Percentiles rank a stretch among this genome's conserved stretches.
phyloP scores from a whole-genome alignment of 1,140 invertebrate genomes.

The Bursaphelenchus mucronatus region DNA sequence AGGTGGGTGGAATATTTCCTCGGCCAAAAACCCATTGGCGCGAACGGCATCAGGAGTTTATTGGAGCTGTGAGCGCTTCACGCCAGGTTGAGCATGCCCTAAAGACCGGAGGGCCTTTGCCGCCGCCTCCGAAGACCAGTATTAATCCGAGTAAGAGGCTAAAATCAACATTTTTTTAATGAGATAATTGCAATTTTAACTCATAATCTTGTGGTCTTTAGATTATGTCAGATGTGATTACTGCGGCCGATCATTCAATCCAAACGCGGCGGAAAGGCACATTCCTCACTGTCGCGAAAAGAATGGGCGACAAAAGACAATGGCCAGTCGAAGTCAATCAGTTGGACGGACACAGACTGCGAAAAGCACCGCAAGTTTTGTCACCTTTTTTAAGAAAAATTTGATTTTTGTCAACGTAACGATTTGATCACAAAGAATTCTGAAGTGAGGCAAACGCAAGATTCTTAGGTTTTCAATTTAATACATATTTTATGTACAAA shows the following conservation, averaged over 20 bases:
- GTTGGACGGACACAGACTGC: conserved; percentile 2
- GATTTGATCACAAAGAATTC: background rate
- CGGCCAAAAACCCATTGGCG: conserved; percentile 76
- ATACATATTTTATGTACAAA: too few species aligned
- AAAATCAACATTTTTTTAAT: too few species aligned
- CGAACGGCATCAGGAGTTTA: conserved; percentile 85
- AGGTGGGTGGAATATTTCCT: conserved; percentile 27
- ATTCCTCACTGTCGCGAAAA: conserved; percentile 79
- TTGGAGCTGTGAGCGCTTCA: conserved; percentile 78
- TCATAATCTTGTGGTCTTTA: conserved; percentile 61
- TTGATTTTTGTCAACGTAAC: background rate
- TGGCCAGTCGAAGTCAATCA: conserved; percentile 16
- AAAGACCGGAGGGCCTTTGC: conserved; percentile 62
- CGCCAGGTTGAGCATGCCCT: conserved; percentile 77
- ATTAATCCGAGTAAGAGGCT: conserved; percentile 22
- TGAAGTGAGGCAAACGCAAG: background rate
- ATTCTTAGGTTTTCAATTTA: background rate
- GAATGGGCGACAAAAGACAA: conserved; percentile 21
- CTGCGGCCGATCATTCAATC: conserved; percentile 80
- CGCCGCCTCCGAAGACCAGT: conserved; percentile 39
- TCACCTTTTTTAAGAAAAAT: background rate
- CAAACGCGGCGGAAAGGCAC: conserved; percentile 79
- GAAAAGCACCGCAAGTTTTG: background rate
- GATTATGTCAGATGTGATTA: conserved; percentile 87
- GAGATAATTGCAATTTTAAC: background rate